Evolutionary conservation across 2,113 vertebrate genomes (phyloP).

Genomic region (Caracal caracal): DNA sequence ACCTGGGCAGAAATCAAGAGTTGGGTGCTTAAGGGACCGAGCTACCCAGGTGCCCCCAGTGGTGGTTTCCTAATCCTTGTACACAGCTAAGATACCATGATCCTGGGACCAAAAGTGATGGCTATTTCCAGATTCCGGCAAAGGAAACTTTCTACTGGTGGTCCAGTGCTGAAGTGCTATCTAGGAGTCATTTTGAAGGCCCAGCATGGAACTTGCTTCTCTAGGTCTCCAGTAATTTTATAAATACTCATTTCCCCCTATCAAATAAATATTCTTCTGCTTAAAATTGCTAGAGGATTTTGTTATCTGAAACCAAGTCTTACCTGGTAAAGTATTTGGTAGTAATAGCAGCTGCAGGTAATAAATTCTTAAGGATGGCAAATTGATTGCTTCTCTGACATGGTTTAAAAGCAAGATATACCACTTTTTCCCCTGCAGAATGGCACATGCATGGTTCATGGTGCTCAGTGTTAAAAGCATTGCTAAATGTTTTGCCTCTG

Average conservation of each 20-base stretch:
- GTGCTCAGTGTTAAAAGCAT: background rate
- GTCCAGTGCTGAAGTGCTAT: background rate
- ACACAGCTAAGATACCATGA: background rate
- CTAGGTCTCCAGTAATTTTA: background rate
- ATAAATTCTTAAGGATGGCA: background rate
- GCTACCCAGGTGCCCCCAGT: too few species aligned
- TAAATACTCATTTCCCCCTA: background rate
- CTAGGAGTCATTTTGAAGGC: background rate
- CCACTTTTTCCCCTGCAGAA: background rate
- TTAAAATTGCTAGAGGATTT: background rate
- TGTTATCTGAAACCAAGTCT: background rate
- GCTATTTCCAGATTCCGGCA: background rate
- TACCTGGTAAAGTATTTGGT: background rate
- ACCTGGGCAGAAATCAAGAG: too few species aligned
- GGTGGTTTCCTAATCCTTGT: background rate
- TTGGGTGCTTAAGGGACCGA: too few species aligned
- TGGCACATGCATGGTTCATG: background rate
- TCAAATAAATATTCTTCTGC: background rate
- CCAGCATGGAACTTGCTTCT: background rate
- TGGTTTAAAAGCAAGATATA: background rate
- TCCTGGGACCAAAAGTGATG: background rate
- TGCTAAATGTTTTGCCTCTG: background rate
- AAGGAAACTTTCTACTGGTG: background rate
- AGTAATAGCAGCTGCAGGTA: background rate
- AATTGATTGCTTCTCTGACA: background rate